Percentiles rank a stretch among this genome's conserved stretches.
Evolutionary conservation across 2,888 invertebrate genomes (phyloP).

Genomic region (Chymomyza procnemis): DNA sequence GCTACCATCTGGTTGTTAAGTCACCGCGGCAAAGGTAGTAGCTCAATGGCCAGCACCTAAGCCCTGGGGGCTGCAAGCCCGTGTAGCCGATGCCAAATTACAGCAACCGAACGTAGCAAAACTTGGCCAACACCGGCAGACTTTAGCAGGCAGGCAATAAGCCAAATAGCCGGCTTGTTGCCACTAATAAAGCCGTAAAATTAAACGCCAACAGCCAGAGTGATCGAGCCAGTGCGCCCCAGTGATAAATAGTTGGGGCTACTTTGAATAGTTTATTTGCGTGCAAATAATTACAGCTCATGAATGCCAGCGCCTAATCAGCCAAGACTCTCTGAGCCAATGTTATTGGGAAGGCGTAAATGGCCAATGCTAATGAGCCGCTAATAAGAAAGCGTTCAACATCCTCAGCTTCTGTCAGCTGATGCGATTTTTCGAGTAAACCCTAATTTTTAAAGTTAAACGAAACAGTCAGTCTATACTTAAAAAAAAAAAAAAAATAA

Average conservation of each 20-base stretch:
- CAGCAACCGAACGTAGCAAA: neutral
- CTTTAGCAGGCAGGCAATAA: neutral
- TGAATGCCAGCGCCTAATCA: conserved; percentile 31
- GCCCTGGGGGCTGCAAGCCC: neutral
- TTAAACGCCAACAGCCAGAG: conserved; percentile 59
- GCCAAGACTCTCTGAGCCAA: neutral
- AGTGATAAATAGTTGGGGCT: conserved; percentile 64
- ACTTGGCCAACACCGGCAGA: neutral
- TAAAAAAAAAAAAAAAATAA: too few species aligned
- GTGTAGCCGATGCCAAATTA: neutral
- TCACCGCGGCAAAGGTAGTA: neutral
- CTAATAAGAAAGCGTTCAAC: conserved; percentile 57
- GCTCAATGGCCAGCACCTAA: neutral
- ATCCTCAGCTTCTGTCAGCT: neutral
- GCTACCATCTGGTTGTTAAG: neutral
- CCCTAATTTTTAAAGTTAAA: neutral
- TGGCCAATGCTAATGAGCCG: conserved; percentile 57
- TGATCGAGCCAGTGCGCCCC: conserved; percentile 27
- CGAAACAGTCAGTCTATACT: too few species aligned
- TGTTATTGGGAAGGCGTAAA: conserved; percentile 42
- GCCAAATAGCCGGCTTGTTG: conserved; percentile 8
- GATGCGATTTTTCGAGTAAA: neutral
- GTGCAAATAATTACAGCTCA: conserved; percentile 61
- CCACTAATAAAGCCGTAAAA: conserved; percentile 68
- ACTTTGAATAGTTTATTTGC: conserved; percentile 67